Evolutionary conservation across 2,888 invertebrate genomes (phyloP).

Genomic region (Neoaliturus tenellus): DNA sequence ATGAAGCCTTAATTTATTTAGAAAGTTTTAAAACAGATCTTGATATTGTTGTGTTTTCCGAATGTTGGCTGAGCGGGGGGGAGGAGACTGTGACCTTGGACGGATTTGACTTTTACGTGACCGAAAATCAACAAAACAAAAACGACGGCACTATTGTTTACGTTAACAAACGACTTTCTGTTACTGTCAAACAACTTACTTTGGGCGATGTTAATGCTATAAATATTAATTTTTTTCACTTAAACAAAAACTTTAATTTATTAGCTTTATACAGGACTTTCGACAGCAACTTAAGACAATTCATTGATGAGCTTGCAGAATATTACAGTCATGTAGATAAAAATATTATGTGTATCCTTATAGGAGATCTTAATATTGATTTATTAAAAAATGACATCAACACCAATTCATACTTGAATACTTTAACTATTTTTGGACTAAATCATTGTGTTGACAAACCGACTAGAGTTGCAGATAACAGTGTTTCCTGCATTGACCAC

Average conservation of each 20-base stretch:
- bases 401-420: not conserved
- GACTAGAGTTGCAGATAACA: not conserved
- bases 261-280: conserved; percentile 19
- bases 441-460: not conserved
- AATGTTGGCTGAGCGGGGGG: conserved; percentile 12
- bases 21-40: no score
- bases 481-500: not conserved
- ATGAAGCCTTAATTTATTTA: no score
- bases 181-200: not conserved
- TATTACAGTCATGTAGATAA: not conserved
- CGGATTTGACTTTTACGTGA: not conserved
- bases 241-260: not conserved
- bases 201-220: conserved; percentile 18
- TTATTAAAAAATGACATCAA: not conserved
- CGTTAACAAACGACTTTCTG: not conserved
- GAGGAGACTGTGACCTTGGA: not conserved
- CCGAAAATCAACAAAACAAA: not conserved
- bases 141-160: conserved; percentile 10
- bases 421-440: not conserved
- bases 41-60: conserved; percentile 24
- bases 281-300: not conserved
- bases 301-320: not conserved
- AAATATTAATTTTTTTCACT: not conserved
- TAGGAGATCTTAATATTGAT: no score
- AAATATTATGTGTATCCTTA: not conserved